A percentile compares a stretch with the other conserved stretches of the same genome.
Evolutionary conservation across 2,113 vertebrate genomes (phyloP).

Genomic region (Entelurus aequoreus): DNA sequence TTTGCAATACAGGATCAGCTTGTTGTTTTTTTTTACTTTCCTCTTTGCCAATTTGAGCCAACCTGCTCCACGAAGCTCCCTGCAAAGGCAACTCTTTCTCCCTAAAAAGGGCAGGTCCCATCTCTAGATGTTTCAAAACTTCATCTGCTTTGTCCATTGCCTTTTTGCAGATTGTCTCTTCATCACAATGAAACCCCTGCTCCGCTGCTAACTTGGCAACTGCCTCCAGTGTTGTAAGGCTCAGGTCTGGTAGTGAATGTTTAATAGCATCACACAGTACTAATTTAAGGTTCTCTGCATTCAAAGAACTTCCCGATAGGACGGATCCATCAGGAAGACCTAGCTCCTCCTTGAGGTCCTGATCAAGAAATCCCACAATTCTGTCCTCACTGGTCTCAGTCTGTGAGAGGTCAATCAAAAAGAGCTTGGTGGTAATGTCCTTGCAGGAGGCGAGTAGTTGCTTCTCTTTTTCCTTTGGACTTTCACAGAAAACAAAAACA

Average conservation of each 20-base stretch:
- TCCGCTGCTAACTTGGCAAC: slow-evolving; percentile 44
- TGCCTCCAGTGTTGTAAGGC: slow-evolving; percentile 49
- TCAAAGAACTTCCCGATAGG: slow-evolving; percentile 35
- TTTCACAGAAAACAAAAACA: slow-evolving; percentile 70
- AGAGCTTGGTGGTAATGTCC: slow-evolving; percentile 37
- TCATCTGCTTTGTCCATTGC: slow-evolving; percentile 51
- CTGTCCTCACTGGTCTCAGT: slow-evolving; percentile 23
- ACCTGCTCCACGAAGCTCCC: slow-evolving; percentile 51
- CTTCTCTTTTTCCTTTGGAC: slow-evolving; percentile 62
- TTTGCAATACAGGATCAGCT: slow-evolving; percentile 15
- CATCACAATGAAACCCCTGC: slow-evolving; percentile 52
- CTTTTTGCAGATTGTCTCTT: slow-evolving; percentile 53
- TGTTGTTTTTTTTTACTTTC: slow-evolving; percentile 40
- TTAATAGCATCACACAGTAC: slow-evolving; percentile 40
- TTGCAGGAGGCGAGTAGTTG: slow-evolving; percentile 61
- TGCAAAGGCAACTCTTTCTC: slow-evolving; percentile 62
- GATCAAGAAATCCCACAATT: slow-evolving; percentile 27
- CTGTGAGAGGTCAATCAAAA: slow-evolving; percentile 58
- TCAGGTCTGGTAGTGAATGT: slow-evolving; percentile 41
- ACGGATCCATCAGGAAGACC: slow-evolving; percentile 43
- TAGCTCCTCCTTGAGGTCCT: slow-evolving; percentile 34
- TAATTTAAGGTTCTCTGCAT: slow-evolving; percentile 43
- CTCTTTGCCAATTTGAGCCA: slow-evolving; percentile 56
- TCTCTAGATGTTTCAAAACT: slow-evolving; percentile 51
- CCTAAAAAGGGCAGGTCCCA: slow-evolving; percentile 46